Base-by-base conservation (phyloP, 1,140 invertebrate genomes). In the Apocrypta bakeri region DNA sequence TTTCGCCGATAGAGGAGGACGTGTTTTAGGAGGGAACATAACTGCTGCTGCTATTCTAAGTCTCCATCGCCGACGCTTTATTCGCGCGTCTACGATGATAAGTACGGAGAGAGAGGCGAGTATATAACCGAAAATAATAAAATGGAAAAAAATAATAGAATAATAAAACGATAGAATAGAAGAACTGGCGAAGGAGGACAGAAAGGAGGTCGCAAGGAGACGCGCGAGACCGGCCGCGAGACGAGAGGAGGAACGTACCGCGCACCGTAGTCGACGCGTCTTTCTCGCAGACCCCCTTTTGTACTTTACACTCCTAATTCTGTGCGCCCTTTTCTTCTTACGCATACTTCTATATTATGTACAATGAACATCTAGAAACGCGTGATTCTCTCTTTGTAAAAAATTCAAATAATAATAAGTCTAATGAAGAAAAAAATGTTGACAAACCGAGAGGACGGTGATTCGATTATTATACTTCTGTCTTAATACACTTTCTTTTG, bases 61-160 rank as follows among this genome's bases (percentile, higher is more conserved):
- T 81, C 79, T 74, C 63, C 79, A 73, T 42, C 27, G 61, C 6
- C 56, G 33, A 61, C 33, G 31, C 64, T 56, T 56, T 56, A 37
- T 21, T 29, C 24, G 33, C n/a, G n/a, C 24, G 21, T 63, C 42
- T 61, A 25, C 29, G 80, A 21, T 21, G 68, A 4, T 9, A 9
- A 37, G 25, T 14, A 82, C 80, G 66, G 73, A 82, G 80, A 81
- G 79, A 82, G 80, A 82, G 80, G 80, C 79, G 11, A 42, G 24
- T 74, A 25, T 74, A n/a, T 17, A 40, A 66, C 12, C 11, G 24
- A 66, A 66, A 66, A 66, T n/a, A 25, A 29, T n/a, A 11, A 12
- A 29, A n/a, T n/a, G n/a, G n/a, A 27, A 29, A n/a, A 17, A 6
- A 64, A 40, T 29, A n/a, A 8, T 29, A 25, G 61, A 61, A 72